These are phyloP conservation scores for Indicator indicator DNA, from an alignment of 2,113 vertebrate species.

Conservation along the genomic window DNA sequence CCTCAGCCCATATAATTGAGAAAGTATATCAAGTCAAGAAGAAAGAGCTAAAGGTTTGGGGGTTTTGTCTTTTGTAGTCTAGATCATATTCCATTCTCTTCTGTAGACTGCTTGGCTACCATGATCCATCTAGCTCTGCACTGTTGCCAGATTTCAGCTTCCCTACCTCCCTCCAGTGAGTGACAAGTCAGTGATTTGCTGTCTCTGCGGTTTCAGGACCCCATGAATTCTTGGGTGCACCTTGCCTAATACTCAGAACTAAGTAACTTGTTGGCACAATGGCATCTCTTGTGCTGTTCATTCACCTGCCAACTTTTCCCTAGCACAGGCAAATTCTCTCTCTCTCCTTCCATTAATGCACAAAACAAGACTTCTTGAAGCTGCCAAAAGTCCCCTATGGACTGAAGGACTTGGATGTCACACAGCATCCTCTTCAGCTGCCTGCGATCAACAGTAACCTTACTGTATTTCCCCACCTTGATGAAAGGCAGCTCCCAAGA, in stretches of 20 bases:
- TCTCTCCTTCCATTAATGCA: constrained; percentile 4
- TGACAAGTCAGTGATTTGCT: constrained; percentile 57
- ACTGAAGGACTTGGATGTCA: constrained; percentile 54
- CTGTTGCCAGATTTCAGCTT: neutral
- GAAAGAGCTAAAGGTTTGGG: neutral
- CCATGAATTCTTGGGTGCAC: constrained; percentile 53
- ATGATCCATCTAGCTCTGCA: neutral
- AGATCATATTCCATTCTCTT: neutral
- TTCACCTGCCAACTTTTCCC: constrained; percentile 46
- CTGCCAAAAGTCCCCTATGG: constrained; percentile 21
- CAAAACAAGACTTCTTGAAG: neutral
- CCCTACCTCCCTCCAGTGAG: neutral
- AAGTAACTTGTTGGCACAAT: constrained; percentile 75
- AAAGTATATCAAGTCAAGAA: neutral
- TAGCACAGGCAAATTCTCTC: neutral
- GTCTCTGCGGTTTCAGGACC: constrained; percentile 62
- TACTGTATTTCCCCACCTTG: constrained; percentile 51
- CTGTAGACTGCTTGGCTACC: neutral
- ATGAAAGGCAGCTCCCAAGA: constrained; percentile 49
- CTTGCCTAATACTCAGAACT: constrained; percentile 63
- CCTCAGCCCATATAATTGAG: neutral
- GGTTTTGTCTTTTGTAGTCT: neutral
- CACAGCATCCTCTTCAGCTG: neutral
- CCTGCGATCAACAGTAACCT: constrained; percentile 26
- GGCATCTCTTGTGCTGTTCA: constrained; percentile 24